phyloP scores from a whole-genome alignment of 2,888 invertebrate species.

The Euplexia lucipara region DNA sequence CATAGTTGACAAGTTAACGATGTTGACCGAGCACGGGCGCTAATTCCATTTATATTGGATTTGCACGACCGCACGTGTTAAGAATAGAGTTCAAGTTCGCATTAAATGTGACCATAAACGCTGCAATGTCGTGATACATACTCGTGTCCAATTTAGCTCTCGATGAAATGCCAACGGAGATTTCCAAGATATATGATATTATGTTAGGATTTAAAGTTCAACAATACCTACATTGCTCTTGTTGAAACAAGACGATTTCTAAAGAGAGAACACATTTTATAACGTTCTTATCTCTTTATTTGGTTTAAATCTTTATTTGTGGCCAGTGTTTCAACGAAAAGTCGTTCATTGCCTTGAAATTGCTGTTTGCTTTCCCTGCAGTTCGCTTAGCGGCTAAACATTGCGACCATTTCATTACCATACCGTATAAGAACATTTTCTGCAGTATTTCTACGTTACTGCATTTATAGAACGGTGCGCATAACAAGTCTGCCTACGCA shows the following conservation, averaged over 20 bases:
- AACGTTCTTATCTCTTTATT: conserved; percentile 7
- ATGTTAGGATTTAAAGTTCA: conserved; percentile 8
- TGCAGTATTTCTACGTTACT: conserved; percentile 62
- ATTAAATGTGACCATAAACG: conserved; percentile 50
- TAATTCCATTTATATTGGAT: conserved; percentile 69
- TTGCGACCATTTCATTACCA: conserved; percentile 70
- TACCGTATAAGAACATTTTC: conserved; percentile 67
- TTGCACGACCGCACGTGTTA: conserved; percentile 65
- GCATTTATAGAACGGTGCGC: conserved; percentile 58
- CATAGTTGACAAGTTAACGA: conserved; percentile 64
- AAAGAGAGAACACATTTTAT: conserved; percentile 1
- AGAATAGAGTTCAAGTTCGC: conserved; percentile 55
- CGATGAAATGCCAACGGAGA: conserved; percentile 22
- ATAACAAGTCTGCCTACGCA: conserved; percentile 74
- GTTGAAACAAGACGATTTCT: conserved; percentile 4
- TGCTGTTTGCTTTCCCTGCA: conserved; percentile 57
- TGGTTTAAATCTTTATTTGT: conserved; percentile 54
- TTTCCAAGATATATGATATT: conserved; percentile 18
- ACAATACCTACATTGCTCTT: conserved; percentile 1
- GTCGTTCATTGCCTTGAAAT: conserved; percentile 52
- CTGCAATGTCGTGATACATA: conserved; percentile 39
- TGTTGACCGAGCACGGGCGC: conserved; percentile 58
- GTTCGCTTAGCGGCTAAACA: conserved; percentile 54
- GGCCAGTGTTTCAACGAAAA: conserved; percentile 32
- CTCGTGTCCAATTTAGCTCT: conserved; percentile 33